Evolutionary conservation across 2,113 vertebrate species (phyloP).

Genomic region (Gobio gobio): DNA sequence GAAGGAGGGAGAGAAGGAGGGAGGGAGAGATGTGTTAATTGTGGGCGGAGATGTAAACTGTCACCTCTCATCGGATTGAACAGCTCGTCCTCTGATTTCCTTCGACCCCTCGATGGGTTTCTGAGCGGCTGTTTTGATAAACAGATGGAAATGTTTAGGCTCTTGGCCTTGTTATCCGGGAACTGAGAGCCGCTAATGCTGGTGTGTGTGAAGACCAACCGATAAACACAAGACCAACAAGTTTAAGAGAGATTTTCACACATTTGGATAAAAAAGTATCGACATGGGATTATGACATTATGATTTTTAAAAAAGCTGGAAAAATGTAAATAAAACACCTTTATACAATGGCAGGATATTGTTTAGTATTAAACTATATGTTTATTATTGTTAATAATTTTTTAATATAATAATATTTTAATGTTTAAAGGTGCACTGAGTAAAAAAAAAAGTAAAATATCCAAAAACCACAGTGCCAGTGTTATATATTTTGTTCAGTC

Average conservation of each 20-base stretch:
- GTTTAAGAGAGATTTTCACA: background rate
- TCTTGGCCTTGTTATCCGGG: conserved; percentile 17
- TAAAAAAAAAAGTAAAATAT: too few relatives aligned
- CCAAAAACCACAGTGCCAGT: too few relatives aligned
- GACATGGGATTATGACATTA: background rate
- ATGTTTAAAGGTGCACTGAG: too few relatives aligned
- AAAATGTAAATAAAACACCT: too few relatives aligned
- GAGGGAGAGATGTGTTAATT: conserved; percentile 94
- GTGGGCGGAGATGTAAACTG: conserved; percentile 99
- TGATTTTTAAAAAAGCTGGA: background rate
- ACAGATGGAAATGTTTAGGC: conserved; percentile 78
- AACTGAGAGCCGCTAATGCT: conserved; percentile 9
- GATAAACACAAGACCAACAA: background rate
- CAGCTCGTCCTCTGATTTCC: conserved; percentile 85
- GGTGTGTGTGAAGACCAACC: background rate
- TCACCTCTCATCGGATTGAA: conserved; percentile 99
- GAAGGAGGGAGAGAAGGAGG: conserved; percentile 80
- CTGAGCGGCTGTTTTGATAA: conserved; percentile 61
- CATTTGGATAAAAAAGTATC: background rate
- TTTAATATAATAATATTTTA: too few relatives aligned
- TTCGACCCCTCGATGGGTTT: conserved; percentile 80
- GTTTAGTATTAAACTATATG: too few relatives aligned
- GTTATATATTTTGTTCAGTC: too few relatives aligned
- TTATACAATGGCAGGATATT: too few relatives aligned
- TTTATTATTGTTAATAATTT: too few relatives aligned